Base-by-base conservation (phyloP, 2,113 vertebrate species). In the Lepus americanus region DNA sequence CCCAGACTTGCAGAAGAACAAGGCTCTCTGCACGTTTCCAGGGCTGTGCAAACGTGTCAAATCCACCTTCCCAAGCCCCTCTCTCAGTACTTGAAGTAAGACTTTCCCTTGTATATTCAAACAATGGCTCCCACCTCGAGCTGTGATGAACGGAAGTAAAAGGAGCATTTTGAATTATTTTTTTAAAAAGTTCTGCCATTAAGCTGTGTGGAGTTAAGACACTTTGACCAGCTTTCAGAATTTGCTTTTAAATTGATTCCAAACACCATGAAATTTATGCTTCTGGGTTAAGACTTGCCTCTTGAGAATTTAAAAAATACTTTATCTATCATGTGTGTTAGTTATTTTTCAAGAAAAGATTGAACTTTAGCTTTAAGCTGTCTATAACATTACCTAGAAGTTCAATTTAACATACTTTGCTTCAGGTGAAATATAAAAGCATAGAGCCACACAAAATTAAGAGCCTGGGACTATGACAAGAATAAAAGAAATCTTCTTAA, bases 211-310 rank as follows among this genome's bases (percentile, higher is more conserved):
- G 61, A 67, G 44, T 53, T 85, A 81, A 84, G 64, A 80, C 9
- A 73, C 17, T 87, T 67, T 67, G 76, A 90, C 53, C 14, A 70
- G 23, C 66, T 83, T 89, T 84, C 63, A 91, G 44, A 83, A 51
- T 95, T 79, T 83, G 4, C 44, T 91, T 95, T 85, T 88, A 69
- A 84, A 72, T 85, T 63, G 55, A 78, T 76, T 89, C 33, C 22
- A 74, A 78, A 67, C 39, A 82, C 36, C 19, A 23, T 66, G 23
- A 91, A 49, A 55, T 84, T 66, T 74, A 64, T 92, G 53, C 29
- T 79, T 94, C 64, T 90, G 19, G 31, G 31, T 61, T 94, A 33
- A 19, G 23, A 66, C n/a, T 95, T 80, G 25, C 19, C 66, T 83
- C 59, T 87, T 92, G 44, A 89, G 29, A 31, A 84, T 70, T 95